Percentiles rank a stretch among this genome's conserved stretches.
These are phyloP conservation scores for Sinotaia quadrata DNA, from an alignment of 2,888 invertebrate genomes.

Conservation along the genomic window DNA sequence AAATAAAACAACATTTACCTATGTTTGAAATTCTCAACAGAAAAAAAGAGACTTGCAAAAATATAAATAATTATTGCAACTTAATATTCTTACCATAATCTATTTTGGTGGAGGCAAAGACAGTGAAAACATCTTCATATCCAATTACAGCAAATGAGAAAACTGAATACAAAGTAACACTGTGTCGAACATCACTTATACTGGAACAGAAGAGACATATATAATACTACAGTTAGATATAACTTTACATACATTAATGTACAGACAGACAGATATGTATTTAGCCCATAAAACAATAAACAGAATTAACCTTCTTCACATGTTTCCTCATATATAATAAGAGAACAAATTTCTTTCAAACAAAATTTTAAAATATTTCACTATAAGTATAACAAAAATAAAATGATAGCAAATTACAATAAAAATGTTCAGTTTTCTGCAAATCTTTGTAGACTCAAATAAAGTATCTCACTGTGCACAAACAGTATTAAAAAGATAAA, in stretches of 20 bases:
- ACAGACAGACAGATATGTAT: too few species aligned
- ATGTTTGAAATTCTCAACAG: too few species aligned
- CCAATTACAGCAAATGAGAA: conserved; percentile 64
- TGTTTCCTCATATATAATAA: background rate
- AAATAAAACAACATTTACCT: too few species aligned
- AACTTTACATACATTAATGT: background rate
- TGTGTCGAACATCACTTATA: conserved; percentile 51
- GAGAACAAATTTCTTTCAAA: background rate
- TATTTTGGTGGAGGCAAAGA: conserved; percentile 63
- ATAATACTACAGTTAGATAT: background rate
- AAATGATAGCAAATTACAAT: background rate
- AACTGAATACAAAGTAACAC: conserved; percentile 52
- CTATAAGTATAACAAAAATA: background rate
- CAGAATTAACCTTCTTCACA: background rate
- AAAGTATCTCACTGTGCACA: too few species aligned
- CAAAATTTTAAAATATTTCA: background rate
- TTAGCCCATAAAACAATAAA: background rate
- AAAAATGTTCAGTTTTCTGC: too few species aligned
- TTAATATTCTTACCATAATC: conserved; percentile 47
- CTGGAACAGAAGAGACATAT: conserved; percentile 38
- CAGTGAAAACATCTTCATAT: conserved; percentile 63
- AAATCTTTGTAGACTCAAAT: too few species aligned
- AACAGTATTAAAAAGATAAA: too few species aligned
- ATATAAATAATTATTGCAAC: too few species aligned
- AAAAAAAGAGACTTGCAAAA: too few species aligned